Conservation (phyloP, 2,888 invertebrate species). For the Apeira syringaria region DNA sequence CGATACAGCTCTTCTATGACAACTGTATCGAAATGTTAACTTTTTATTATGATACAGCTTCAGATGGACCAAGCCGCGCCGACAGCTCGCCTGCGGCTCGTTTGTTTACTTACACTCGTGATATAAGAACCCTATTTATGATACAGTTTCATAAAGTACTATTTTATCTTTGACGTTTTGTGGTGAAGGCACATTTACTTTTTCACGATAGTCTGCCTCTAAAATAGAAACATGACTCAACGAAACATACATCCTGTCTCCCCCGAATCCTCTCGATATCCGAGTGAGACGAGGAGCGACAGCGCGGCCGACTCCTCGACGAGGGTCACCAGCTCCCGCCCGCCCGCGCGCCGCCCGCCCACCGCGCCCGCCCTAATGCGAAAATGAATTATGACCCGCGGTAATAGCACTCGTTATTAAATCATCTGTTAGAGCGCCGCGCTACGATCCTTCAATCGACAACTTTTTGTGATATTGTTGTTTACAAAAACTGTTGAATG, state of each 20-base stretch:
- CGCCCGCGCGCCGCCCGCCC: conserved; percentile 27
- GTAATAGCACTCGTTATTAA: conserved; percentile 59
- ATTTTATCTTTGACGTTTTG: too few relatives aligned
- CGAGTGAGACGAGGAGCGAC: conserved; percentile 36
- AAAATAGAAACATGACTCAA: conserved; percentile 9
- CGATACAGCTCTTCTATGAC: too few relatives aligned
- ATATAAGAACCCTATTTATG: too few relatives aligned
- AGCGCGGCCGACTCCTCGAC: conserved; percentile 14
- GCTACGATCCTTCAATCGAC: conserved; percentile 23
- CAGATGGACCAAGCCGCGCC: too few relatives aligned
- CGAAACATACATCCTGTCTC: conserved; percentile 7
- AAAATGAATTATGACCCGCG: conserved; percentile 59
- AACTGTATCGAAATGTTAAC: too few relatives aligned
- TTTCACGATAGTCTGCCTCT: too few relatives aligned
- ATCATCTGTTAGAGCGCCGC: conserved; percentile 37
- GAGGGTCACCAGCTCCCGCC: conserved; percentile 24
- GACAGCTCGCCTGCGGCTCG: too few relatives aligned
- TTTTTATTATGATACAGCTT: too few relatives aligned
- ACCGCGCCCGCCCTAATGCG: conserved; percentile 44
- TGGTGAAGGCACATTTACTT: too few relatives aligned
- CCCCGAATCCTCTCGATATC: conserved; percentile 13
- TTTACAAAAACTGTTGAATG: too few relatives aligned
- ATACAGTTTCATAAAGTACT: too few relatives aligned
- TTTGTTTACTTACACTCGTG: too few relatives aligned
- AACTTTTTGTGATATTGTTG: conserved; percentile 15